Conservation (phyloP, 2,888 invertebrate genomes). For the Julus scanicus region DNA sequence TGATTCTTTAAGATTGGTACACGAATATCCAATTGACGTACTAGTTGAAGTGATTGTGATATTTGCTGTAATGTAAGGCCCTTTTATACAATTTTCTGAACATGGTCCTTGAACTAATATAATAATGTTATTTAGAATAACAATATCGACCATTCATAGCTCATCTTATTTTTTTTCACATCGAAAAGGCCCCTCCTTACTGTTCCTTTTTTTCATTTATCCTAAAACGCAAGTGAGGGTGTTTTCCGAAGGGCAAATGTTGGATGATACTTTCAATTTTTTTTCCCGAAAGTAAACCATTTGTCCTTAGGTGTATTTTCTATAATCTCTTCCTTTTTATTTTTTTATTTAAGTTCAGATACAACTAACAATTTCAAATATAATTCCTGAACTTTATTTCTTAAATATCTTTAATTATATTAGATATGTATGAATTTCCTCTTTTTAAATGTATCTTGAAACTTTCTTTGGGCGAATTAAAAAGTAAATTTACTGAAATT, state of each 20-base stretch:
- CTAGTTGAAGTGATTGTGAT: background rate
- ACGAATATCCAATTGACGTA: background rate
- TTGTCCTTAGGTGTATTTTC: no score
- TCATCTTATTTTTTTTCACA: background rate
- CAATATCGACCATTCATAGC: background rate
- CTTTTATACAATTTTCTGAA: slow-evolving; percentile 23
- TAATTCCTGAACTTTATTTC: no score
- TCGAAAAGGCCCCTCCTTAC: background rate
- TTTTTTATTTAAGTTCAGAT: no score
- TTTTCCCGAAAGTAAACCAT: background rate
- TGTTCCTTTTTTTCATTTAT: background rate
- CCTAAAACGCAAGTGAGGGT: background rate
- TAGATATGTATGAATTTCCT: no score
- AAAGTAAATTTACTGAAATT: no score
- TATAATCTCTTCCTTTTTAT: no score
- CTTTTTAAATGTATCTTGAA: no score
- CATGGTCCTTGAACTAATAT: slow-evolving; percentile 9
- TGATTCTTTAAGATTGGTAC: background rate
- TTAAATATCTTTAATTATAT: no score
- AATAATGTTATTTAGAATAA: background rate
- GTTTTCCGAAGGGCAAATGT: background rate
- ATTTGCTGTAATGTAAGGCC: background rate
- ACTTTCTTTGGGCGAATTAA: no score
- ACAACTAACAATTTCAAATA: no score
- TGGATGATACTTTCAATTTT: background rate